phyloP scores from a whole-genome alignment of 2,888 invertebrate genomes.

The Portevinia maculata region DNA sequence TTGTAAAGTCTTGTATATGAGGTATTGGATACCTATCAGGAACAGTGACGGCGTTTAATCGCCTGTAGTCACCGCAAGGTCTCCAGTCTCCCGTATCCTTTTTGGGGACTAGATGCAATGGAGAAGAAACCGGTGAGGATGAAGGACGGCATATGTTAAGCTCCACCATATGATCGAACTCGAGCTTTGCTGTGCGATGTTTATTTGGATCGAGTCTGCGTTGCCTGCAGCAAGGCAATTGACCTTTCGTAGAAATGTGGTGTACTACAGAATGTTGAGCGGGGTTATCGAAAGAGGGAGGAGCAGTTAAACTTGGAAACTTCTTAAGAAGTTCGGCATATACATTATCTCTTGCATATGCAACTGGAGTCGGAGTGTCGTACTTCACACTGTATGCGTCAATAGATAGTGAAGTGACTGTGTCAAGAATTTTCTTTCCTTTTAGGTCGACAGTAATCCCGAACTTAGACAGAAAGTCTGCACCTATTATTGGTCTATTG shows the following conservation, averaged over 20 bases:
- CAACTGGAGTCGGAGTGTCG: conserved; percentile 8
- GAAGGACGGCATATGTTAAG: conserved; percentile 7
- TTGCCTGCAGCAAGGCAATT: conserved; percentile 20
- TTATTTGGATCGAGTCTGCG: conserved; percentile 13
- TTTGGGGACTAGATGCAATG: too few species aligned
- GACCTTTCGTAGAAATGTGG: conserved; percentile 8
- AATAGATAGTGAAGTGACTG: conserved; percentile 7
- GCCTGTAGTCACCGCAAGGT: too few species aligned
- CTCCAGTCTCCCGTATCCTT: too few species aligned
- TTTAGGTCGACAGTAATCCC: too few species aligned
- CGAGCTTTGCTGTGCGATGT: conserved; percentile 23
- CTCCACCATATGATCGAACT: conserved; percentile 15
- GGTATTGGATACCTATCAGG: too few species aligned
- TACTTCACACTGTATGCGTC: conserved; percentile 8
- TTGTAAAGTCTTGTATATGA: too few species aligned
- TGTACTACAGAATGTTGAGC: conserved; percentile 18
- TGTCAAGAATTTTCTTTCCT: conserved; percentile 18
- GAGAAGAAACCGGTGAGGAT: neutral
- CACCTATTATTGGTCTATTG: conserved; percentile 10
- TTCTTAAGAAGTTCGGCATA: conserved; percentile 15
- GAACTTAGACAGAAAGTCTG: too few species aligned
- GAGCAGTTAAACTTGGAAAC: conserved; percentile 9
- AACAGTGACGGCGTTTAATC: too few species aligned
- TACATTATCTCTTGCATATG: neutral
- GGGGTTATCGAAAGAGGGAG: conserved; percentile 11